These are phyloP conservation scores for Coelinius sp. DNA, from an alignment of 2,888 invertebrate species.

Conservation along the genomic window DNA sequence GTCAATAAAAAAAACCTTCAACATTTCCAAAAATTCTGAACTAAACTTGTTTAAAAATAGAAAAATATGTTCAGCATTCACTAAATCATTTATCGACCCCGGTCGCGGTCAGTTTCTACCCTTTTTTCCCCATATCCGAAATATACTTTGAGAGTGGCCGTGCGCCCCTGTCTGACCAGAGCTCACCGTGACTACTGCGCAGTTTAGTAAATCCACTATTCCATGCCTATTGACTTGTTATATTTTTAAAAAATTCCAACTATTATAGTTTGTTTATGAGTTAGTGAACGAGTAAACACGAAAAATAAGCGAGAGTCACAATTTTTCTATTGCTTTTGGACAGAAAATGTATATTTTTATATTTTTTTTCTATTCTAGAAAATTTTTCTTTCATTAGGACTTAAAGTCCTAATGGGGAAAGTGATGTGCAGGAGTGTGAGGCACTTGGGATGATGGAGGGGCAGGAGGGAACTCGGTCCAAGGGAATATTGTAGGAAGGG, in stretches of 20 bases:
- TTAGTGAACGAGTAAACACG: constrained; percentile 45
- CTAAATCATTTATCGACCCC: neutral
- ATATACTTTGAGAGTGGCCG: too few relatives aligned
- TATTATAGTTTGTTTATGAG: constrained; percentile 67
- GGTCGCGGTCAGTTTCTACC: neutral
- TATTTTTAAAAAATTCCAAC: neutral
- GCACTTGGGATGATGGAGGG: too few relatives aligned
- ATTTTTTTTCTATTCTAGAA: neutral
- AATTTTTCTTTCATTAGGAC: neutral
- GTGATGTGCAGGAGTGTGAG: constrained; percentile 26
- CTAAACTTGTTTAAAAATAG: neutral
- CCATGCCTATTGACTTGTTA: neutral
- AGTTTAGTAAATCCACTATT: neutral
- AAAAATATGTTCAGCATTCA: neutral
- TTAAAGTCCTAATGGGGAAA: constrained; percentile 1
- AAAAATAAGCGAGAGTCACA: constrained; percentile 7
- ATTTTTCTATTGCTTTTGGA: too few relatives aligned
- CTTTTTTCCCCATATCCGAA: neutral
- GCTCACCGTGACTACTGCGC: neutral
- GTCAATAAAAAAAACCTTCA: neutral
- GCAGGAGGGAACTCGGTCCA: constrained; percentile 30
- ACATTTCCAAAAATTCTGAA: neutral
- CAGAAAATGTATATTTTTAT: too few relatives aligned
- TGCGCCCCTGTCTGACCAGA: neutral
- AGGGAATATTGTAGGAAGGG: constrained; percentile 45